These are phyloP conservation scores for Caiman crocodilus DNA, from an alignment of 2,797 vertebrate species.

Conservation along the genomic window DNA sequence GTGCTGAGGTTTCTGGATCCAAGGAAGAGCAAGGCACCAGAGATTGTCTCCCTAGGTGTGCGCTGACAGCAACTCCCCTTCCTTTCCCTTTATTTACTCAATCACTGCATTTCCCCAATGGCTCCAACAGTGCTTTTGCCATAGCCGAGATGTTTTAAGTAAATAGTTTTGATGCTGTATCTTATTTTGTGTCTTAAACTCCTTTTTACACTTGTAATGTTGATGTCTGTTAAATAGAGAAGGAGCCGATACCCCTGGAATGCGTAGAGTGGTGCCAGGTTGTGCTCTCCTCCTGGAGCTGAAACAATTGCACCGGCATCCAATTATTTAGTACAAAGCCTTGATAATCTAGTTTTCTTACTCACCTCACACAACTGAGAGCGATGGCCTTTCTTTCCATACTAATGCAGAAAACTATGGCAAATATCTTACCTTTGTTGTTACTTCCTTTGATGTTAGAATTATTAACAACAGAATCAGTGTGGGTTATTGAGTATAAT, in stretches of 20 bases:
- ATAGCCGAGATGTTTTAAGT: background rate
- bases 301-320: slow-evolving; percentile 75
- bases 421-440: background rate
- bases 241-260: slow-evolving; percentile 64
- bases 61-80: background rate
- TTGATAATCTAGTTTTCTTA: slow-evolving; percentile 76
- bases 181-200: background rate
- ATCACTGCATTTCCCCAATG: background rate
- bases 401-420: slow-evolving; percentile 40
- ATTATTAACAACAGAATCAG: background rate
- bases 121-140: background rate
- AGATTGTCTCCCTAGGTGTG: background rate
- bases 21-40: background rate
- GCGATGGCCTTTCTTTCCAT: slow-evolving; percentile 70
- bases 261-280: slow-evolving; percentile 70
- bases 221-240: slow-evolving; percentile 18
- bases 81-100: background rate
- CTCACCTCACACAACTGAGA: slow-evolving; percentile 51
- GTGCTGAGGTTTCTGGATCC: slow-evolving; percentile 13
- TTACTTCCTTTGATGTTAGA: slow-evolving; percentile 7
- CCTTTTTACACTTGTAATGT: slow-evolving; percentile 4
- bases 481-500: background rate
- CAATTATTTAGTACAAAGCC: slow-evolving; percentile 78
- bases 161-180: background rate
- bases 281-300: slow-evolving; percentile 69